Evolutionary conservation across 2,888 invertebrate species (phyloP), one percentile per base, ranked within the genome.

Genomic region (Lasiommata megera): DNA sequence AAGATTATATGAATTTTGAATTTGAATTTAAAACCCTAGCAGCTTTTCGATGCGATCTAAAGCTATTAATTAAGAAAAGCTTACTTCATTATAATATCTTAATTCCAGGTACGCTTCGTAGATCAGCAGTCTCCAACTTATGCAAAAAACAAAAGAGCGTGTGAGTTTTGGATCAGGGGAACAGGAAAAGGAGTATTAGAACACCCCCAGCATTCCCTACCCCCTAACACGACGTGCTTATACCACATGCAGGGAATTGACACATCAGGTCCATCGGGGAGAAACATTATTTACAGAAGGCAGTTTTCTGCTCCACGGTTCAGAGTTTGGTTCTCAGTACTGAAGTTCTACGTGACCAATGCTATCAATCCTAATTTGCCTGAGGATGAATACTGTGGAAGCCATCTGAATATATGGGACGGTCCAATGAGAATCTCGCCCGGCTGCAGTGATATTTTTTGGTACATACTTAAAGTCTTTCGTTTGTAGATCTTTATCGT

Each of bases 181-280:
- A 94, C 95, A 0, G 94, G 94, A 1, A 94, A 94, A 52, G 97
- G 97, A n/a, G 88, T 96, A 5, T 76, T 97, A 47, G 95, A 96
- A 70, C 96, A 96, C 74, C 97, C 97, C 0, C 92, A 94, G 67
- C 97, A 97, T 84, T 95, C 97, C 3, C 83, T 97, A 64, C 95
- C 97, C 0, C 95, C 96, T 0, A 97, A 97, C 78, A 97, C 96
- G 18, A 97, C 97, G 7, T 97, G 97, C 76, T 92, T 96, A 17
- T 97, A 97, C 79, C 96, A 96, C 78, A 93, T 97, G 75, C 91
- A 91, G 73, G 93, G 93, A 36, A 92, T 93, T 70, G 93, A 93
- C 77, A 92, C 93, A 16, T 89, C 92, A 0, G 91, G 93, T 11
- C 93, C 93, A 0, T 92, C 92, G 50, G 88, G 93, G 16, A 88